phyloP scores from a whole-genome alignment of 2,797 vertebrate species.

The Acipenser ruthenus region DNA sequence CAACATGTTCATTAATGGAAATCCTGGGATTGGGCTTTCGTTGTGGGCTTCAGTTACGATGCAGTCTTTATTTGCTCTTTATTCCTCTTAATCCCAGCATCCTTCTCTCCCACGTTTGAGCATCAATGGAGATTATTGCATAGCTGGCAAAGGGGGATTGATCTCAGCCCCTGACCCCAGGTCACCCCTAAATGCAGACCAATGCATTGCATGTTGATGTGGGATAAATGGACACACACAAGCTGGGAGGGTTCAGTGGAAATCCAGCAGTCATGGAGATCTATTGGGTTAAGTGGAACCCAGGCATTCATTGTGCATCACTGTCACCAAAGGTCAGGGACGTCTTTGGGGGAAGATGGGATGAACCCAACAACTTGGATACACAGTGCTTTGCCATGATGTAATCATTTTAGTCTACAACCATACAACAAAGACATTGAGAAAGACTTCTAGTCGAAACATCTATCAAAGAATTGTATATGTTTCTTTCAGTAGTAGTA shows the following conservation, averaged over 20 bases:
- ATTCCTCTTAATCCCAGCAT: slow-evolving; percentile 7
- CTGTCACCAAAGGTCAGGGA: background rate
- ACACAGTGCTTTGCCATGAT: too few relatives aligned
- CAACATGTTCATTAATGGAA: slow-evolving; percentile 1
- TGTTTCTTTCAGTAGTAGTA: too few relatives aligned
- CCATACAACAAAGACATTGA: too few relatives aligned
- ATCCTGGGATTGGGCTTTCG: slow-evolving; percentile 3
- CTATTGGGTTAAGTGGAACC: background rate
- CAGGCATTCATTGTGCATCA: background rate
- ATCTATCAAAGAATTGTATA: too few relatives aligned
- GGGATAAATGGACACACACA: background rate
- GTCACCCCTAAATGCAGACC: background rate
- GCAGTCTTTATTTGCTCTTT: slow-evolving; percentile 7
- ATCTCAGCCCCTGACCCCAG: background rate
- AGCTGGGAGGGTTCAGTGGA: background rate
- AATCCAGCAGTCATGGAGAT: background rate
- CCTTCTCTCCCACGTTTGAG: slow-evolving; percentile 5
- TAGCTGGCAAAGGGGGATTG: background rate
- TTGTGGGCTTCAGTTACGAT: background rate
- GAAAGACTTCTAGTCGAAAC: too few relatives aligned
- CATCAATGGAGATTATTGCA: slow-evolving; percentile 5
- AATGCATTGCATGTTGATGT: background rate
- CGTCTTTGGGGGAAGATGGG: background rate
- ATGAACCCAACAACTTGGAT: background rate
- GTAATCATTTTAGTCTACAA: too few relatives aligned